These are phyloP conservation scores for Lepeophtheirus nordmannii DNA, from an alignment of 2,888 invertebrate species.

Conservation along the genomic window DNA sequence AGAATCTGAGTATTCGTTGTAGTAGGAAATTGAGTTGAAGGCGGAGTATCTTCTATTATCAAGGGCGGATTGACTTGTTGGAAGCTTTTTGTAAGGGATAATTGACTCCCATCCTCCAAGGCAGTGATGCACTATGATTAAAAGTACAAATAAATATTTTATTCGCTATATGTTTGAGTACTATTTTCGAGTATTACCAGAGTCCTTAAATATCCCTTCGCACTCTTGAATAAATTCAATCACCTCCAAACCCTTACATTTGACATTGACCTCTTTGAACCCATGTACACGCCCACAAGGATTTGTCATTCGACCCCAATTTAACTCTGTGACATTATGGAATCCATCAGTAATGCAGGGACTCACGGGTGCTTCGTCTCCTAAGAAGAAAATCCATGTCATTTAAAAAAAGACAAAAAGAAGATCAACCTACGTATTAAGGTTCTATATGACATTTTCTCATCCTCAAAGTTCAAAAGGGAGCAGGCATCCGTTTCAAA, in stretches of 20 bases:
- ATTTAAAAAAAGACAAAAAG: not conserved
- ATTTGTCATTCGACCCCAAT: constrained; percentile 1
- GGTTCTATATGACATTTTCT: constrained; percentile 2
- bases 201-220: not conserved
- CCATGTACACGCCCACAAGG: not conserved
- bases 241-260: constrained; percentile 6
- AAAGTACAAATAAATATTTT: not conserved
- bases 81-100: constrained; percentile 6
- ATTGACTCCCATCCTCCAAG: constrained; percentile 14
- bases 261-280: constrained; percentile 4
- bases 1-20: no score
- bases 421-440: constrained; percentile 1
- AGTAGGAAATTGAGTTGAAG: no score
- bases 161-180: no score
- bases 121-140: not conserved
- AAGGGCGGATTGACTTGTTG: not conserved
- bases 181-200: not conserved
- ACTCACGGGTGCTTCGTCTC: not conserved
- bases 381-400: not conserved
- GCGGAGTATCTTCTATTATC: not conserved
- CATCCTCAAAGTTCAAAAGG: constrained; percentile 7
- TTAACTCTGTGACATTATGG: constrained; percentile 13
- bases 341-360: constrained; percentile 10
- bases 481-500: not conserved
- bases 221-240: constrained; percentile 16